Evolutionary conservation across 2,888 invertebrate genomes (phyloP).

Genomic region (Camponotus fellah): DNA sequence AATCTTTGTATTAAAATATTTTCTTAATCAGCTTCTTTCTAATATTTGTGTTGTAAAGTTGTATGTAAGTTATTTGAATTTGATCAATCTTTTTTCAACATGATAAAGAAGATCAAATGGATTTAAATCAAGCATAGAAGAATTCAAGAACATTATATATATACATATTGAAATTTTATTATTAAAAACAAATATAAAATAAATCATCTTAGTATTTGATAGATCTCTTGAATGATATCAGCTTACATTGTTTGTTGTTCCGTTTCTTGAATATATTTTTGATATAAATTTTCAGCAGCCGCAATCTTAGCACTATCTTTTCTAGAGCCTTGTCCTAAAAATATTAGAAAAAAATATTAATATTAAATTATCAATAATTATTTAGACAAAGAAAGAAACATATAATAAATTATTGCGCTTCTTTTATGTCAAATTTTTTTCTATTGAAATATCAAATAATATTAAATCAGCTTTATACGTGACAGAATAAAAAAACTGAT

Average conservation of each 20-base stretch:
- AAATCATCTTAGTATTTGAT: slow-evolving; percentile 8
- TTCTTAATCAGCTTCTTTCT: neutral
- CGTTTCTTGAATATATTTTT: slow-evolving; percentile 34
- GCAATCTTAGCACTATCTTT: slow-evolving; percentile 67
- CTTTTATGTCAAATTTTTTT: neutral
- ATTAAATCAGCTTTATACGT: neutral
- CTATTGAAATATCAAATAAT: neutral
- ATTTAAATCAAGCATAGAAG: neutral
- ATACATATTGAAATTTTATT: slow-evolving; percentile 18
- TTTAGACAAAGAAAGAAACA: neutral
- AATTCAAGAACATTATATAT: neutral
- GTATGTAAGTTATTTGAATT: neutral
- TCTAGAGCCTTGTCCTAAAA: slow-evolving; percentile 69
- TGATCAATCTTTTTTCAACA: neutral
- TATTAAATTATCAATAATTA: neutral
- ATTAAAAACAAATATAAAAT: neutral
- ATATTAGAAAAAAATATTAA: slow-evolving; percentile 12
- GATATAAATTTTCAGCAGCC: slow-evolving; percentile 65
- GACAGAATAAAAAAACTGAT: neutral
- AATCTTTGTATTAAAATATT: neutral
- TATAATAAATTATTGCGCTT: neutral
- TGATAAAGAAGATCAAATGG: neutral
- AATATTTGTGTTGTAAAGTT: neutral
- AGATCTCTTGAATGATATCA: neutral
- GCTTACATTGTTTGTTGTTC: neutral